Conservation (phyloP, 2,797 vertebrate genomes). For the Rallus crepitans region DNA sequence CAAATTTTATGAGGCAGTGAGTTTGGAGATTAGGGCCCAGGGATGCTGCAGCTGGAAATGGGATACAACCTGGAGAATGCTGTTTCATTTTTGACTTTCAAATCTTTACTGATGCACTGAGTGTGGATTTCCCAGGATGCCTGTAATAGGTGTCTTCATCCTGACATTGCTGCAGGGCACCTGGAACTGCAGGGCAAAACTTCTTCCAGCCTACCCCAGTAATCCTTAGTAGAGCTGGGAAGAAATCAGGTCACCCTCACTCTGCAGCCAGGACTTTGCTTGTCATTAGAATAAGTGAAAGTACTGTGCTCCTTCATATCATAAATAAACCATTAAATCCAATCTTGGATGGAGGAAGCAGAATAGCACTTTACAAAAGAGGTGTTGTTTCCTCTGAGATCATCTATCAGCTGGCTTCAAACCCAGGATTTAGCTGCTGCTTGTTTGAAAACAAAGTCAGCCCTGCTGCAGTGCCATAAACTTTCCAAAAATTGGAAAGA, state of each 20-base stretch:
- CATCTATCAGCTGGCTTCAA: constrained; percentile 32
- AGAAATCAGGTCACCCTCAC: not conserved
- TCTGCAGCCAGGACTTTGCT: not conserved
- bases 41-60: not conserved
- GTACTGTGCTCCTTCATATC: not conserved
- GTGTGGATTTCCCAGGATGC: not conserved
- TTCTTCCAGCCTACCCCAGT: not conserved
- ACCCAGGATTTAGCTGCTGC: constrained; percentile 4
- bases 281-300: constrained; percentile 12
- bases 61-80: not conserved
- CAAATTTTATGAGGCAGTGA: not conserved
- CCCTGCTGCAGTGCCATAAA: not conserved
- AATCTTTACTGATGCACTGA: not conserved
- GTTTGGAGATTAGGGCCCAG: not conserved
- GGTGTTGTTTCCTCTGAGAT: constrained; percentile 2
- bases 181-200: not conserved
- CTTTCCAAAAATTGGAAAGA: not conserved
- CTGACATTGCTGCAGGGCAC: not conserved
- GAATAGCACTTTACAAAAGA: constrained; percentile 13
- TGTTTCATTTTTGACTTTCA: not conserved
- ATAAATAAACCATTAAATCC: constrained; percentile 47
- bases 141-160: not conserved
- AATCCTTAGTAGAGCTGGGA: not conserved
- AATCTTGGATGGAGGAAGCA: not conserved
- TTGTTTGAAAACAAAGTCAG: not conserved